Evolutionary conservation across 1,140 invertebrate genomes (phyloP), one percentile per base, ranked within the genome.

Genomic region (Cotesia typhae): DNA sequence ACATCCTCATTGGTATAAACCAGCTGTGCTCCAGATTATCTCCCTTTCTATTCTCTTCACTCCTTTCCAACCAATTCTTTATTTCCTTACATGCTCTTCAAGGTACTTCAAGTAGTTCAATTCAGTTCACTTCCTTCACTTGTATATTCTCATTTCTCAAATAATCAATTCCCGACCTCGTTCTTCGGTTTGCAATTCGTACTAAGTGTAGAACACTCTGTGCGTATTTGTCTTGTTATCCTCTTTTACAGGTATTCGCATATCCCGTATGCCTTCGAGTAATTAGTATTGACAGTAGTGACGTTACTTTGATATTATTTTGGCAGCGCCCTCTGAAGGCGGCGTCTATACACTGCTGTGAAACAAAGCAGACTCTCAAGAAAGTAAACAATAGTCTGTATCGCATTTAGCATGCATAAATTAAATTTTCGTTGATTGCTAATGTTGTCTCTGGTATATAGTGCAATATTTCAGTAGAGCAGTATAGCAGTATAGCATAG

Each of bases 141-240:
- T 35, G 66, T 67, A 20, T 72, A 47, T 55, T 17, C 12, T 17
- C 35, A 14, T 38, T 66, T 41, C 51, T 68, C 66, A 9, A 53
- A 67, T 67, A 67, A 67, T 67, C 70, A 38, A 67, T 72, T 67
- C 70, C 59, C 64, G 65, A 72, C 63, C 70, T 69, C 61, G 37
- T 70, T 61, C 37, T 52, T 51, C 47, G 14, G 20, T 57, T 59
- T 47, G 60, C 70, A 36, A 67, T 57, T 35, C 52, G 4, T 37
- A 10, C 12, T n/a, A n/a, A 36, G 36, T 28, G 28, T 1, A 1
- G 17, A 64, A 38, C 41, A 28, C 64, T 38, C 17, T 66, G 10
- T 52, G 17, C 52, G 7, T 70, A 20, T 20, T 63, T n/a, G 41
- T 51, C 5, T 59, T 59, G 36, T 52, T 36, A 35, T 57, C 61